Base-by-base conservation (phyloP, 1,140 invertebrate species). In the Neodiprion lecontei region DNA sequence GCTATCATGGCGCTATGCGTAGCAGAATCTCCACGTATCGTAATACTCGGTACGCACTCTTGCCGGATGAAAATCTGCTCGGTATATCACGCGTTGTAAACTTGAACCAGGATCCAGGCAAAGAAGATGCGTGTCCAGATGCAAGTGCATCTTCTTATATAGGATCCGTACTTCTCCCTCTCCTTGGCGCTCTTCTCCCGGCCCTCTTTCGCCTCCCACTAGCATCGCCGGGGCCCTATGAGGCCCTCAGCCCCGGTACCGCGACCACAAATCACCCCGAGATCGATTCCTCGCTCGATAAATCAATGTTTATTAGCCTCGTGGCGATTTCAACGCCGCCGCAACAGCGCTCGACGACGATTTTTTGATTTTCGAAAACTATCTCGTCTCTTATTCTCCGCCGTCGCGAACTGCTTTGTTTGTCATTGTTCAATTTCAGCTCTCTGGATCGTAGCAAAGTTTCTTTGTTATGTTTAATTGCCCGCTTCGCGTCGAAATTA, bases 221-320 rank as follows among this genome's bases (percentile, higher is more conserved):
- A 49, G 65, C 66, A 61, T 5, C 61, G 70, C 50, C 65, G 48
- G 70, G 68, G 79, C 77, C 76, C 77, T 78, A 77, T 40, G 67
- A 70, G 70, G 67, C 70, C 76, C 72, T 74, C 70, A 72, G 75
- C 76, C 72, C 61, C 66, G 77, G 67, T 78, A 76, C 76, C 78
- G 73, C 68, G 78, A 77, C 80, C 84, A 82, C 84, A 87, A 86
- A 87, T 87, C 86, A 86, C 80, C 78, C 74, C 68, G 76, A 73
- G 82, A 81, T 85, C 84, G 86, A 86, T 87, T 87, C 81, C 81
- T 83, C 70, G 76, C 76, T 61, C 83, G 86, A 86, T 87, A 87
- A 87, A 87, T 87, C 86, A 87, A 78, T 77, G 78, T 87, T 87
- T 87, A 87, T 87, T 86, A 80, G 82, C 76, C 77, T 79, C 50